Evolutionary conservation across 2,797 vertebrate species (phyloP).

Genomic region (Knipowitschia caucasica): DNA sequence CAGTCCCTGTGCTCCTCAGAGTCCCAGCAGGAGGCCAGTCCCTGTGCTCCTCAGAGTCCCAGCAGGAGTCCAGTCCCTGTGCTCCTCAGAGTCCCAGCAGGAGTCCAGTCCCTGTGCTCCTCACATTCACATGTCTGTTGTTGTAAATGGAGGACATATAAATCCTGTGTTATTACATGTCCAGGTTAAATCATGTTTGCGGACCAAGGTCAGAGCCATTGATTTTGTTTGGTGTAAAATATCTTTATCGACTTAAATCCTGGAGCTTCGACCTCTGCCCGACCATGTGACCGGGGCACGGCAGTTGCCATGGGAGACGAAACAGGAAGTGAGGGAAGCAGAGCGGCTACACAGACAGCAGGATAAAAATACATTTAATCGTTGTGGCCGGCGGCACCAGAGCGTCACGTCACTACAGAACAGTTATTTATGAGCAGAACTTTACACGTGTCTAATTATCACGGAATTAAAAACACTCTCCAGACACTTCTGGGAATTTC

Average conservation of each 20-base stretch:
- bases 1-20: too few relatives aligned
- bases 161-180: not conserved
- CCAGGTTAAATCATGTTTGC: not conserved
- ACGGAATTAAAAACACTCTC: too few relatives aligned
- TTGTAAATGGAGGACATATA: not conserved
- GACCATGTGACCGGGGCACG: conserved; percentile 8
- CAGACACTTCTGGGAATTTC: too few relatives aligned
- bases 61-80: too few relatives aligned
- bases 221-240: conserved; percentile 25
- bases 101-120: too few relatives aligned
- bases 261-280: conserved; percentile 8
- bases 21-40: too few relatives aligned
- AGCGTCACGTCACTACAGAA: not conserved
- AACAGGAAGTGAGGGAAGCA: not conserved
- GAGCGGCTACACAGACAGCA: not conserved
- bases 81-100: too few relatives aligned
- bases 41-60: too few relatives aligned
- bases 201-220: too few relatives aligned
- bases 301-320: not conserved
- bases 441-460: too few relatives aligned
- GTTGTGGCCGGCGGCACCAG: not conserved
- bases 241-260: conserved; percentile 26
- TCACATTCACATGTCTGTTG: not conserved
- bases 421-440: too few relatives aligned
- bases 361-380: conserved; percentile 1